Base-by-base conservation (phyloP, 2,888 invertebrate genomes). In the Conus canariensis region DNA sequence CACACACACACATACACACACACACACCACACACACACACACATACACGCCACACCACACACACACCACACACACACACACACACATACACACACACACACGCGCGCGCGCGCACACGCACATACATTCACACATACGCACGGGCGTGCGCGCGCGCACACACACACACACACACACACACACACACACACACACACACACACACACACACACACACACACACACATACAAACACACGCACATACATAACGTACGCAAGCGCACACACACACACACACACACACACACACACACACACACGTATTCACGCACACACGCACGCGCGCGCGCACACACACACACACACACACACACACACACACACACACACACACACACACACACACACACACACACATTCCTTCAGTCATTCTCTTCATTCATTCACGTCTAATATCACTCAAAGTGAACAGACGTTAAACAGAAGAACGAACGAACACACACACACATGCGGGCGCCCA, bases 11-110 rank as follows among this genome's bases (percentile, higher is more conserved):
- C 70, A 45, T n/a, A 74, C 70, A 74, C 70, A 74, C 22, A 22
- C 70, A 74, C 70, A 74, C 70, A 74, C 70, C 70, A 74, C 70
- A 74, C 19, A 74, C 70, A 74, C 70, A 74, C 70, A 74, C 70
- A 74, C 70, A 22, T n/a, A 14, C 70, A 4, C 70, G 12, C 70
- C 5, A 74, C 70, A 12, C 70, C 70, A 12, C 70, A 10, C 70
- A 64, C 60, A 16, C 45, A 4, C 45, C n/a, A n/a, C n/a, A n/a
- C n/a, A n/a, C n/a, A n/a, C n/a, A n/a, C n/a, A n/a, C n/a, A n/a
- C 30, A 60, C 60, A 60, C 60, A 60, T 3, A 14, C 9, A 60
- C 60, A 12, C 14, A 60, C 60, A 60, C 14, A 60, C 60, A 60
- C 14, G 3, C 60, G 3, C 14, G 3, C 60, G 7, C 22, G 7